Percentiles rank a stretch among this genome's conserved stretches.
phyloP scores from a whole-genome alignment of 1,140 invertebrate genomes.

The Nomia melanderi region DNA sequence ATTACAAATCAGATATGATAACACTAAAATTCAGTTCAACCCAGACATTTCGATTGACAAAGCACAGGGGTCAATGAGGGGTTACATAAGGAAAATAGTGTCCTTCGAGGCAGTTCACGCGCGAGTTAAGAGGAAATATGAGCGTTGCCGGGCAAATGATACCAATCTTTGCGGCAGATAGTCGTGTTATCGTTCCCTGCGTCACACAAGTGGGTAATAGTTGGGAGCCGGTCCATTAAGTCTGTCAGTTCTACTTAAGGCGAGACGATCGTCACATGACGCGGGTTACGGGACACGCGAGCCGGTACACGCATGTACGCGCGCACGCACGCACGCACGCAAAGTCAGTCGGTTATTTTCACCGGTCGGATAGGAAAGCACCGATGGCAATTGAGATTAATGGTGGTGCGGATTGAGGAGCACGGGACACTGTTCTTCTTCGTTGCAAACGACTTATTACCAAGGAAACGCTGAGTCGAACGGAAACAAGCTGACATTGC shows the following conservation, averaged over 20 bases:
- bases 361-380: background rate
- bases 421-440: background rate
- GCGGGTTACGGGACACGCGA: slow-evolving; percentile 19
- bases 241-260: slow-evolving; percentile 49
- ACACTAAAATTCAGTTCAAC: no score
- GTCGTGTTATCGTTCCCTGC: slow-evolving; percentile 40
- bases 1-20: no score
- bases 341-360: background rate
- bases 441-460: background rate
- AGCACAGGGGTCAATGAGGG: background rate
- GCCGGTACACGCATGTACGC: no score
- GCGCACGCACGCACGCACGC: slow-evolving; percentile 1
- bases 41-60: no score
- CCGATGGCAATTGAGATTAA: background rate
- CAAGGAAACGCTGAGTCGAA: no score
- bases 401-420: background rate
- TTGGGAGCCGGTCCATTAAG: slow-evolving; percentile 18
- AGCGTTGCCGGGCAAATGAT: slow-evolving; percentile 11
- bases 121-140: slow-evolving; percentile 15
- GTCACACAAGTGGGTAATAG: slow-evolving; percentile 46
- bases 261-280: slow-evolving; percentile 32
- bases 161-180: slow-evolving; percentile 38
- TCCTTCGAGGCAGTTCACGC: slow-evolving; percentile 17
- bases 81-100: slow-evolving; percentile 21
- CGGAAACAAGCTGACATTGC: no score